Conservation (phyloP, 1,140 invertebrate species). For the Penaeus indicus region DNA sequence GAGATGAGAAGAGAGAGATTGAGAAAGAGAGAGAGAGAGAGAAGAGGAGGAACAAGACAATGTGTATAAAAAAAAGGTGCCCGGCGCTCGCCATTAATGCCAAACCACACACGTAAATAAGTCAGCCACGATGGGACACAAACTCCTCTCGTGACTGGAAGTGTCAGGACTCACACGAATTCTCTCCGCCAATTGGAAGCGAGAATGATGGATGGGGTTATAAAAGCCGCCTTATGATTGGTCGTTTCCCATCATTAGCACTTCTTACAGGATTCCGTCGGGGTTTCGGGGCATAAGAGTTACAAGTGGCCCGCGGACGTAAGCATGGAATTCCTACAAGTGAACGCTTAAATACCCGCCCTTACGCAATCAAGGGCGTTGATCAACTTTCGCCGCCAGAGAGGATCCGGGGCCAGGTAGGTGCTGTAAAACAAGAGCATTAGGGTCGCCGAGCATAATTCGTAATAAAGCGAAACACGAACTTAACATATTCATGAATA, state of each 20-base stretch:
- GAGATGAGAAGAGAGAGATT: background rate
- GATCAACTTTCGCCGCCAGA: no score
- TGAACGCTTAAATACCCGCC: background rate
- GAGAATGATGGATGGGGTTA: slow-evolving; percentile 54
- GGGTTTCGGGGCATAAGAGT: background rate
- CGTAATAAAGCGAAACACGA: no score
- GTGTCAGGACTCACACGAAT: slow-evolving; percentile 55
- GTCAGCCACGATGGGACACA: background rate
- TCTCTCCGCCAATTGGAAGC: slow-evolving; percentile 58
- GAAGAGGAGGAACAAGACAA: slow-evolving; percentile 2
- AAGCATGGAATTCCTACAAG: slow-evolving; percentile 1
- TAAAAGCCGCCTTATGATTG: slow-evolving; percentile 59
- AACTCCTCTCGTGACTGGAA: slow-evolving; percentile 41
- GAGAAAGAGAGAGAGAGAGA: background rate
- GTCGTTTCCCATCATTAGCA: slow-evolving; percentile 56
- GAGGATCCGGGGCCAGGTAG: no score
- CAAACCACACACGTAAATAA: no score
- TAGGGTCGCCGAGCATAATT: no score
- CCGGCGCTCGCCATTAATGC: background rate
- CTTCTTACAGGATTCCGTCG: slow-evolving; percentile 34
- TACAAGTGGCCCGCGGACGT: background rate
- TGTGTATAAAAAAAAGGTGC: background rate
- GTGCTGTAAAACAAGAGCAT: no score
- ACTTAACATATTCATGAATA: no score
- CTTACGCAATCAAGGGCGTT: no score